These are phyloP conservation scores for Hypsibius dujardini DNA, from an alignment of 1,140 invertebrate species.

Conservation along the genomic window DNA sequence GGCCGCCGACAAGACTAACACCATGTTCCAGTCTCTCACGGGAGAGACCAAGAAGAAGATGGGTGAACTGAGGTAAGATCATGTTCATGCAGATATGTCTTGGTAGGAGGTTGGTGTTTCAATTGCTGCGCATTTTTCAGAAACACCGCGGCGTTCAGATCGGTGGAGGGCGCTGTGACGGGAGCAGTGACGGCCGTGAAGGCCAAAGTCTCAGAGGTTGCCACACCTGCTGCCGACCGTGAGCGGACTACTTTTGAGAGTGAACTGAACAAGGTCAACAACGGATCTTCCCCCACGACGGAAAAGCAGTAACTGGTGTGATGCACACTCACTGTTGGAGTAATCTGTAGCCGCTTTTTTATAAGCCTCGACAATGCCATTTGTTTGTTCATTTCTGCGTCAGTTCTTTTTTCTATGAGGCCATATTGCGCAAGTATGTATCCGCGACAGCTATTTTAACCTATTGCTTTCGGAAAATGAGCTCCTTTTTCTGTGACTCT, in stretches of 20 bases:
- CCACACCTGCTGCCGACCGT: constrained; percentile 4
- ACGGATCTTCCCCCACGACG: background rate
- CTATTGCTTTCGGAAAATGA: too few species aligned
- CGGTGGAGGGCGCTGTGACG: constrained; percentile 15
- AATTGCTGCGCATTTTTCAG: background rate
- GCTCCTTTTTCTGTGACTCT: too few species aligned
- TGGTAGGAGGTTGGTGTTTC: background rate
- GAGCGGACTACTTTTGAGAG: constrained; percentile 5
- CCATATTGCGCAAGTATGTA: too few species aligned
- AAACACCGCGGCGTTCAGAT: constrained; percentile 17
- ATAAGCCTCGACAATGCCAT: background rate
- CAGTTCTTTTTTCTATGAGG: too few species aligned
- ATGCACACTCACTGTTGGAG: background rate
- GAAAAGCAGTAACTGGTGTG: background rate
- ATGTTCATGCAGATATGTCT: background rate
- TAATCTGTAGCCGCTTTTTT: background rate
- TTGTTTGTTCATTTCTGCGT: background rate
- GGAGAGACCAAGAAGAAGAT: constrained; percentile 61
- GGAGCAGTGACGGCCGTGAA: background rate
- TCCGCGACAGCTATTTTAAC: too few species aligned
- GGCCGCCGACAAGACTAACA: constrained; percentile 70
- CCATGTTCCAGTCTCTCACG: constrained; percentile 65
- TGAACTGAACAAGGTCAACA: constrained; percentile 8
- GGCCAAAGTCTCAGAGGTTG: background rate
- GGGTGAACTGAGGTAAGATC: constrained; percentile 59